Evolutionary conservation across 2,888 invertebrate species (phyloP).

Genomic region (Hirtodrosophila trivittata): DNA sequence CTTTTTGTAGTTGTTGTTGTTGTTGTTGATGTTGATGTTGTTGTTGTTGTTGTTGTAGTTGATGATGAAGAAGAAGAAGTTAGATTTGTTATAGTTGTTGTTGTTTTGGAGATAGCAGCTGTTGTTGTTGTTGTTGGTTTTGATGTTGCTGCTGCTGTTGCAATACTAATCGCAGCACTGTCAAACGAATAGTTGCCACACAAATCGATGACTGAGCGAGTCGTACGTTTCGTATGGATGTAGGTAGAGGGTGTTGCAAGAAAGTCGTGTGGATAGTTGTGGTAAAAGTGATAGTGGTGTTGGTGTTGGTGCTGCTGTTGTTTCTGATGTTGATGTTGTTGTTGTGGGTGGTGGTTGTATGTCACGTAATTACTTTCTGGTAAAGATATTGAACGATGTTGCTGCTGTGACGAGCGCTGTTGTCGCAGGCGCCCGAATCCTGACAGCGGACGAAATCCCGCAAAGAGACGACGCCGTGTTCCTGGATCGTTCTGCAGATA

Average conservation of each 20-base stretch:
- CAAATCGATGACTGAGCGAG: constrained; percentile 58
- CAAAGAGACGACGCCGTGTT: constrained; percentile 90
- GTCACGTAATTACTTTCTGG: constrained; percentile 89
- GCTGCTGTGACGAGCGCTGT: constrained; percentile 89
- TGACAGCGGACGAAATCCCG: constrained; percentile 92
- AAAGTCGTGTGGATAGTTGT: constrained; percentile 39
- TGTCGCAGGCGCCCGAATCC: constrained; percentile 87
- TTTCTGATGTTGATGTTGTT: constrained; percentile 22
- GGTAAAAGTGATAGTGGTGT: constrained; percentile 26
- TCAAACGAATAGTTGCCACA: constrained; percentile 54
- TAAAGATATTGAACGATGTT: constrained; percentile 93
- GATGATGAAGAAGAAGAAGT: constrained; percentile 20
- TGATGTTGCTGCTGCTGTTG: constrained; percentile 29
- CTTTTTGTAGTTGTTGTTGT: constrained; percentile 47
- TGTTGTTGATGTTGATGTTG: constrained; percentile 23
- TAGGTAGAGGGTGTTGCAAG: constrained; percentile 19
- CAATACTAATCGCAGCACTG: constrained; percentile 38
- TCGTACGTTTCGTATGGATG: constrained; percentile 39
- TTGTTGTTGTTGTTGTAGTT: constrained; percentile 40
- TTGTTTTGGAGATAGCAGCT: constrained; percentile 33
- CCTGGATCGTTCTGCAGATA: constrained; percentile 85
- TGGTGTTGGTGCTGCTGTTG: constrained; percentile 15
- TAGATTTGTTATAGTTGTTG: constrained; percentile 28
- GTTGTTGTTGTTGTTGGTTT: constrained; percentile 23
- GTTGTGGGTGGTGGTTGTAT: constrained; percentile 56